These are phyloP conservation scores for Oncorhynchus mykiss DNA, from an alignment of 2,113 vertebrate species.

Conservation along the genomic window DNA sequence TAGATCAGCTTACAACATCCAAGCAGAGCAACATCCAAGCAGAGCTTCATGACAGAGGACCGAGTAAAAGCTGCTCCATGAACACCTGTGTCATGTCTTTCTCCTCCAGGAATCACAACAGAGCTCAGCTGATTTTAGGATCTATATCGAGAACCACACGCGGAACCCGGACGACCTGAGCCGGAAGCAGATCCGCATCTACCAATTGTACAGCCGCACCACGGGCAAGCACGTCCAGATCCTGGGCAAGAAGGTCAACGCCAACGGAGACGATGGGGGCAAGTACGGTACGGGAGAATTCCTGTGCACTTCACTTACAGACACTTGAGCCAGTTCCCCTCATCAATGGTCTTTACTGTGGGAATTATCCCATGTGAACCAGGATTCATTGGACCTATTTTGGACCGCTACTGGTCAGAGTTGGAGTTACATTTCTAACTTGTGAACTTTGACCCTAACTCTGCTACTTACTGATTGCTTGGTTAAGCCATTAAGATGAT, in stretches of 20 bases:
- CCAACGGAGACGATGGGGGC: conserved; percentile 83
- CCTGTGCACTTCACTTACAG: conserved; percentile 54
- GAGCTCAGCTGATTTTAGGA: conserved; percentile 74
- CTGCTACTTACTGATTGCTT: too few species aligned
- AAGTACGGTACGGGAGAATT: conserved; percentile 79
- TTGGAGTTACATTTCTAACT: too few species aligned
- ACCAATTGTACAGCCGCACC: conserved; percentile 80
- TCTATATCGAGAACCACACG: conserved; percentile 82
- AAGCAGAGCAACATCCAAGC: neutral
- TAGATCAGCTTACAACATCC: conserved; percentile 28
- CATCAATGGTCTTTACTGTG: too few species aligned
- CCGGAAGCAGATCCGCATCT: conserved; percentile 78
- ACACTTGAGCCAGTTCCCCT: neutral
- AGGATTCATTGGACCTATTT: too few species aligned
- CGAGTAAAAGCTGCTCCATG: conserved; percentile 43
- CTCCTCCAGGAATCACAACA: conserved; percentile 74
- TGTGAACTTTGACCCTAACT: too few species aligned
- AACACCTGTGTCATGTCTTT: conserved; percentile 41
- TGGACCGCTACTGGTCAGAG: too few species aligned
- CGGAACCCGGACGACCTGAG: conserved; percentile 77
- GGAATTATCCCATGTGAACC: too few species aligned
- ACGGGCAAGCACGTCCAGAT: conserved; percentile 80
- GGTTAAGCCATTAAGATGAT: too few species aligned
- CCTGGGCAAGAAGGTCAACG: conserved; percentile 77
- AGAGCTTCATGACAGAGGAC: conserved; percentile 33